Base-by-base conservation (phyloP, 2,797 vertebrate genomes). In the Chelmon rostratus region DNA sequence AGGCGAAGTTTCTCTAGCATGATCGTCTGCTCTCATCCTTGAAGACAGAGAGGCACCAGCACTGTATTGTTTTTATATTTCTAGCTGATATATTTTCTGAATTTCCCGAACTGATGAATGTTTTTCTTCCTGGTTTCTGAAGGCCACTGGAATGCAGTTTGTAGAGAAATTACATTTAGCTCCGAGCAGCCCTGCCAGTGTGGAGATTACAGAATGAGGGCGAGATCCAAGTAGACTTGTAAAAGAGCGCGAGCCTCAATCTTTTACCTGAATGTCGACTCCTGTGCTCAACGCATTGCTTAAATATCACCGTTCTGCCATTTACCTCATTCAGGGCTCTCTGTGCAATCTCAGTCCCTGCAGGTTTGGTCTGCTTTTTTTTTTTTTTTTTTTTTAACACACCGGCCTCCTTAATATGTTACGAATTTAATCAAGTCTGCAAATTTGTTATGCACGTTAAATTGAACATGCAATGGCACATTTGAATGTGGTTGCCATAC, bases 401-500 rank as follows among this genome's bases (percentile, higher is more conserved):
- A 85, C 77, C 64, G 35, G 73, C 76, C 83, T 90, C 77, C 89
- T 91, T 91, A 94, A 95, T 92, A 91, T 84, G 85, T 91, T 91
- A 91, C 74, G 80, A 93, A 93, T 95, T 91, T 93, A 94, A 95
- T 95, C 91, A 93, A 94, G 94, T 92, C 90, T 86, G 81, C 89
- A 94, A 89, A 95, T 94, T 93, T 93, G 91, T 93, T 94, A 92
- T 93, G 89, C 86, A 89, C 79, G 88, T 94, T 94, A 94, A 95
- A 93, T 91, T 93, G 93, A 94, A 94, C 89, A 91, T 91, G 90
- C 89, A 95, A 94, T 94, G 86, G 90, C 96, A 96, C 95, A 96
- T 96, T 96, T 94, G 92, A 95, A 96, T 96, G 93, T 94, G 94
- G 97, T 97, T 97, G 96, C 97, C 96, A 98, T 98, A 97, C 97